Evolutionary conservation across 1,140 invertebrate genomes (phyloP).

Genomic region (Drosophila lacteicornis): DNA sequence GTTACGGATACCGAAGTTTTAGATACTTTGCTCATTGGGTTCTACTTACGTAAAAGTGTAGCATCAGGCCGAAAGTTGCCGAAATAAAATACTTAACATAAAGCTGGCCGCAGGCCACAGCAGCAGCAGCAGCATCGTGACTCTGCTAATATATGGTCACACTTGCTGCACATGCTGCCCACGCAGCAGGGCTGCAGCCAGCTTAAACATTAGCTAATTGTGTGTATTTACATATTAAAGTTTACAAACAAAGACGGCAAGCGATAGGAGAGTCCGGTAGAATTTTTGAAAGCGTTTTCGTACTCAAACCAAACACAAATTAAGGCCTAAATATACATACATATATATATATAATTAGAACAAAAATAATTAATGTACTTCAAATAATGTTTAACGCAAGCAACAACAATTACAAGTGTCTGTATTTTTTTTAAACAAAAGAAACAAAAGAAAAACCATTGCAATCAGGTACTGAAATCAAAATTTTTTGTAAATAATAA

Average conservation of each 20-base stretch:
- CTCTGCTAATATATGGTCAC: no score
- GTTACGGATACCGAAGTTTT: slow-evolving; percentile 40
- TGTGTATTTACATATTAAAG: slow-evolving; percentile 80
- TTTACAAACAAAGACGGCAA: slow-evolving; percentile 57
- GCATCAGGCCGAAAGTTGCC: neutral
- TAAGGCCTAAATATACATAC: slow-evolving; percentile 39
- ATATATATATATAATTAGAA: slow-evolving; percentile 9
- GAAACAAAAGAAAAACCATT: slow-evolving; percentile 48
- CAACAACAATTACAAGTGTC: slow-evolving; percentile 63
- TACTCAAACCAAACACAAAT: slow-evolving; percentile 58
- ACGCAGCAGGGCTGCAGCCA: neutral
- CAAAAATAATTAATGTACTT: slow-evolving; percentile 27
- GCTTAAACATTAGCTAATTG: slow-evolving; percentile 50
- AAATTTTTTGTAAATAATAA: slow-evolving; percentile 72
- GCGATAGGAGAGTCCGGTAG: slow-evolving; percentile 42
- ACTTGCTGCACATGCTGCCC: no score
- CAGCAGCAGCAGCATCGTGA: neutral
- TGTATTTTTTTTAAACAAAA: slow-evolving; percentile 57
- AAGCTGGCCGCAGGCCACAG: slow-evolving; percentile 11
- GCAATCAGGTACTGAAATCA: slow-evolving; percentile 81
- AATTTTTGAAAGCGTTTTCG: slow-evolving; percentile 72
- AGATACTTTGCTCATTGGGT: slow-evolving; percentile 73
- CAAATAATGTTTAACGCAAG: slow-evolving; percentile 34
- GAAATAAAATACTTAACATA: slow-evolving; percentile 27
- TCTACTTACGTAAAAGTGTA: slow-evolving; percentile 39